Percentiles rank a stretch among this genome's conserved stretches.
phyloP scores from a whole-genome alignment of 2,113 vertebrate genomes.

The Petroica traversi region DNA sequence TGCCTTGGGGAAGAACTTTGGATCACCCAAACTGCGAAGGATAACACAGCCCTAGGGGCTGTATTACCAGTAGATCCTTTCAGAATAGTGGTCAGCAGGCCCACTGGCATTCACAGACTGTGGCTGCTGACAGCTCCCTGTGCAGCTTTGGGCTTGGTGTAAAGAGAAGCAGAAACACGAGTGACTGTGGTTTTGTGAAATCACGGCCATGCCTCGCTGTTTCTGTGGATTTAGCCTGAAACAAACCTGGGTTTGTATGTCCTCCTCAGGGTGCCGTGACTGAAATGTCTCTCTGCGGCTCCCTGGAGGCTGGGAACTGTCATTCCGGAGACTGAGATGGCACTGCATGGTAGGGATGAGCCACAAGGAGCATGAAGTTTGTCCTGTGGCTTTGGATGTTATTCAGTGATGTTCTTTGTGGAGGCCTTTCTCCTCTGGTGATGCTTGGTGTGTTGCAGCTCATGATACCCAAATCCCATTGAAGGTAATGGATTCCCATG shows the following conservation, averaged over 20 bases:
- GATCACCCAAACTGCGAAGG: no score
- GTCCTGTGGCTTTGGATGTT: not conserved
- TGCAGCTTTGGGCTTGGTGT: fast-evolving
- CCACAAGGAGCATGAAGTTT: not conserved
- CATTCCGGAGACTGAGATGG: not conserved
- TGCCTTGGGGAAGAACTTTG: no score
- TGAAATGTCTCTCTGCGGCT: not conserved
- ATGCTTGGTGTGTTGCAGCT: not conserved
- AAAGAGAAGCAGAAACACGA: not conserved
- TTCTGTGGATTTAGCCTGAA: not conserved
- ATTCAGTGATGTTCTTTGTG: not conserved
- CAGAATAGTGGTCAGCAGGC: no score
- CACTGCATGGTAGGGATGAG: not conserved
- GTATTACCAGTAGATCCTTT: no score
- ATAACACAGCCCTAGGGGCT: no score
- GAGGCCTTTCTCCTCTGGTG: not conserved
- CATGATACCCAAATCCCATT: fast-evolving
- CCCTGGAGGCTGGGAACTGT: not conserved
- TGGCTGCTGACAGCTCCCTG: not conserved
- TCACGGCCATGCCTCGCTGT: not conserved
- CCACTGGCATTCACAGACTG: no score
- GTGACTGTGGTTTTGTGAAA: not conserved
- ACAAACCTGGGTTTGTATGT: slow-evolving; percentile 28
- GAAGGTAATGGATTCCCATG: not conserved
- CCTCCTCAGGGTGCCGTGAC: not conserved